Base-by-base conservation (phyloP, 1,140 invertebrate species). In the Heliconius melpomene region DNA sequence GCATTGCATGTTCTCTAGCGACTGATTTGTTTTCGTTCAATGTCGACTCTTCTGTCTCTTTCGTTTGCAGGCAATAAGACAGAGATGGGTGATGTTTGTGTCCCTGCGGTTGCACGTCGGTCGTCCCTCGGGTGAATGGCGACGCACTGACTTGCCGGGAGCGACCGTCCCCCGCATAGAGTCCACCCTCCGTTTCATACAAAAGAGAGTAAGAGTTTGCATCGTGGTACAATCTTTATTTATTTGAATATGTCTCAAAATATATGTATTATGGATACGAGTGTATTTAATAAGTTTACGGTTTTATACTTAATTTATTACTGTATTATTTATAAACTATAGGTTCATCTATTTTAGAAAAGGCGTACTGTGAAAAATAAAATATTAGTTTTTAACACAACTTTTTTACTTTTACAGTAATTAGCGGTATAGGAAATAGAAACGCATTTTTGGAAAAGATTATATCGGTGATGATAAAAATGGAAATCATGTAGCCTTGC, bases 61-160 rank as follows among this genome's bases (percentile, higher is more conserved):
- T 86, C 77, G 23, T 72, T 74, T 79, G 9, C 74, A 82, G 57
- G 13, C 29, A 75, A 38, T 70, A 74, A 79, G 80, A 85, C 29
- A 79, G 79, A 75, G 81, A 86, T 77, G 46, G 66, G 11, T 70
- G 60, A 77, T 77, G 72, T 79, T 66, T 79, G 77, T 82, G 79
- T 84, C 82, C 79, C 80, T 82, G 75, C 80, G 79, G 80, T 78
- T 80, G 83, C 75, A 80, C 82, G 80, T 78, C 77, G 82, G 79
- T 81, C 79, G 83, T 84, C 84, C 78, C 78, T 83, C 82, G 81
- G 73, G 78, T 84, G 82, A 81, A 80, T 79, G 83, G 84, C 85
- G 85, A 85, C 84, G 84, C 84, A 79, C 79, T 80, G 84, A 82
- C 85, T 85, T 82, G 80, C 82, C 82, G 82, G 81, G 40, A 11